Conservation (phyloP, 1,140 invertebrate genomes). For the Zaprionus nigranus region DNA sequence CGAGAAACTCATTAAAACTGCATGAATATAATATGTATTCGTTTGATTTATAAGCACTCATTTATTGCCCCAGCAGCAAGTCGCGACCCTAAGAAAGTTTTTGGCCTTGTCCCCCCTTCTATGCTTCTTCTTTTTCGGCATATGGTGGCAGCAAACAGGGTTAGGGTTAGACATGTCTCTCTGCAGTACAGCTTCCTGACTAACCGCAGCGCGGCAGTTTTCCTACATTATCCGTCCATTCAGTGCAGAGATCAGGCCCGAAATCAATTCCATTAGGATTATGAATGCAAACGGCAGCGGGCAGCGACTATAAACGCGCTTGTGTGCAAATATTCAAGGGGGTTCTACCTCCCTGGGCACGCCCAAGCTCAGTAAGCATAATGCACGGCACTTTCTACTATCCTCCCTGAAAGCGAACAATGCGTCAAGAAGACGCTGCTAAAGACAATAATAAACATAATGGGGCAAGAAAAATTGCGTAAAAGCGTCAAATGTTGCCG, state of each 20-base stretch:
- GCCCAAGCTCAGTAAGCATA: slow-evolving; percentile 76
- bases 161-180: slow-evolving; percentile 13
- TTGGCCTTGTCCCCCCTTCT: not conserved
- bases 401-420: slow-evolving; percentile 19
- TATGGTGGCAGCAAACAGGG: slow-evolving; percentile 47
- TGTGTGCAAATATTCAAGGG: slow-evolving; percentile 78
- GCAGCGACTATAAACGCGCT: slow-evolving; percentile 79
- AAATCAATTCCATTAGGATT: slow-evolving; percentile 83
- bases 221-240: slow-evolving; percentile 69
- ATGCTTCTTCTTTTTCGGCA: slow-evolving; percentile 41
- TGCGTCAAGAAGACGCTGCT: slow-evolving; percentile 21
- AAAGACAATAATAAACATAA: slow-evolving; percentile 58
- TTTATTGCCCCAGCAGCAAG: slow-evolving; percentile 51
- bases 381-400: slow-evolving; percentile 43
- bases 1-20: slow-evolving; percentile 79
- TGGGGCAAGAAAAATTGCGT: slow-evolving; percentile 69
- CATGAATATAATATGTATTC: slow-evolving; percentile 80
- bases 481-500: slow-evolving; percentile 52
- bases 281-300: slow-evolving; percentile 77
- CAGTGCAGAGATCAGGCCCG: slow-evolving; percentile 41
- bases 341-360: slow-evolving; percentile 16
- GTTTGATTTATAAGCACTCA: slow-evolving; percentile 79
- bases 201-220: slow-evolving; percentile 70
- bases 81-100: slow-evolving; percentile 37
- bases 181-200: slow-evolving; percentile 36